Conservation (phyloP, 2,888 invertebrate genomes). For the Pseudococcus longispinus region DNA sequence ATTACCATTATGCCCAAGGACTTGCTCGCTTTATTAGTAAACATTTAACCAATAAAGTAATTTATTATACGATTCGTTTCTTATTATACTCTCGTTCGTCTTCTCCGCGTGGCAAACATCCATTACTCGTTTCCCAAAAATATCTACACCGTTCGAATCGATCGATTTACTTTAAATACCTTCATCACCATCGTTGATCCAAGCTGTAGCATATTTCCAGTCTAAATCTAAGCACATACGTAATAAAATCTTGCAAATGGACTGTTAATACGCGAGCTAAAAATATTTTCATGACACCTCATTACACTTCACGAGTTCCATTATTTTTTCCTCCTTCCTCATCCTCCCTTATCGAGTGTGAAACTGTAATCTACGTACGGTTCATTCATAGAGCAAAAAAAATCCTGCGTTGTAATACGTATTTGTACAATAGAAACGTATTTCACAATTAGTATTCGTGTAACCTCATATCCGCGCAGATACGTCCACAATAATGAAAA, state of each 20-base stretch:
- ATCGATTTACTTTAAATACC: not conserved
- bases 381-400: not conserved
- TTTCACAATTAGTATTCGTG: not conserved
- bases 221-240: not conserved
- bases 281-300: not conserved
- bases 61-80: not conserved
- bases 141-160: not conserved
- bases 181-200: not conserved
- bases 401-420: not conserved
- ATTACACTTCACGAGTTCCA: not conserved
- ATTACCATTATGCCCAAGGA: slow-evolving; percentile 32
- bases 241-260: not conserved
- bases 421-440: not conserved
- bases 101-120: not conserved
- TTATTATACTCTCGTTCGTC: not conserved
- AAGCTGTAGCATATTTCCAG: not conserved
- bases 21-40: slow-evolving; percentile 5
- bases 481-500: not conserved
- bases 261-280: not conserved
- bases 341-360: not conserved
- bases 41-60: slow-evolving; percentile 6
- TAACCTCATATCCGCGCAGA: not conserved
- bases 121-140: not conserved
- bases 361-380: not conserved
- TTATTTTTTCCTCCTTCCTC: not conserved